Conservation (phyloP, 2,797 vertebrate species). For the Gambelia wislizenii region DNA sequence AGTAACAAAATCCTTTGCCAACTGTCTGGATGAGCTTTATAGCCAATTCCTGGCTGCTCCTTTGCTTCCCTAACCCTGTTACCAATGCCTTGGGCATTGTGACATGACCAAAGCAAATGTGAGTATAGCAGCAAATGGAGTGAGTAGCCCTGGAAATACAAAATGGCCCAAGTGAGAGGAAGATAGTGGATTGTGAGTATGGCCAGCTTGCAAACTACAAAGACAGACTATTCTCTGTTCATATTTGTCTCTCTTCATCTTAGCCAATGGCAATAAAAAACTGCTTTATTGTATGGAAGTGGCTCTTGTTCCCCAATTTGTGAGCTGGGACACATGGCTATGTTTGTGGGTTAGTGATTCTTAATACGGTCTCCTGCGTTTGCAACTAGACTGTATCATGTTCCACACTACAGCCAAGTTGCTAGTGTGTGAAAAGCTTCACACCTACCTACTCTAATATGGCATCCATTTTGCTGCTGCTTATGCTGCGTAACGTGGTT, state of each 20-base stretch:
- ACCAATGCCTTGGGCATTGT: conserved; percentile 24
- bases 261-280: conserved; percentile 19
- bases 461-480: not conserved
- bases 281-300: not conserved
- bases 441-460: not conserved
- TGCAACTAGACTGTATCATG: not conserved
- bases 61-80: conserved; percentile 3
- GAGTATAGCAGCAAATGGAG: not conserved
- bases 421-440: not conserved
- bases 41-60: conserved; percentile 11
- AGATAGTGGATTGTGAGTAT: not conserved
- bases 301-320: not conserved
- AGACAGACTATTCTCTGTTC: not conserved
- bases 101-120: not conserved
- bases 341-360: conserved; percentile 29
- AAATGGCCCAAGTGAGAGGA: not conserved
- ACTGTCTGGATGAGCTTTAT: conserved; percentile 2
- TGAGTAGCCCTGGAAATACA: not conserved
- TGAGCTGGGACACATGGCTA: accelerated
- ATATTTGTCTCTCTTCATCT: not conserved
- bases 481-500: not conserved
- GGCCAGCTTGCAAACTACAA: not conserved
- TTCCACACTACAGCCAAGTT: not conserved
- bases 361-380: not conserved
- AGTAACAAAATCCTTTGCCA: conserved; percentile 8